phyloP scores from a whole-genome alignment of 1,140 invertebrate species.

The Trichoplusia ni region DNA sequence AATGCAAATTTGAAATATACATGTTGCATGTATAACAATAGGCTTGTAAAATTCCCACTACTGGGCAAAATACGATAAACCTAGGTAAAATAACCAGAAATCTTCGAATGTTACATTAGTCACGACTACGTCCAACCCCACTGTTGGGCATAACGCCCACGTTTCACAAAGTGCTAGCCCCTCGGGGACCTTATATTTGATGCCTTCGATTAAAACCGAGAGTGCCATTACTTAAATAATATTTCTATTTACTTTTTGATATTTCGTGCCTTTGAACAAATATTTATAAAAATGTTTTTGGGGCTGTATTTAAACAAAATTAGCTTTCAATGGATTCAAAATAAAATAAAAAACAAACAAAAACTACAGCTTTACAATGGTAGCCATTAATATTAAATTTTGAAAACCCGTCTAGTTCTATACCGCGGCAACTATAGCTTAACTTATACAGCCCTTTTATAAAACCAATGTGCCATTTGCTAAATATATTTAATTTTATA shows the following conservation, averaged over 20 bases:
- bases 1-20: no score
- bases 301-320: background rate
- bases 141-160: slow-evolving; percentile 14
- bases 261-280: slow-evolving; percentile 26
- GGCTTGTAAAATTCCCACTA: no score
- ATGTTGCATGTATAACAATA: no score
- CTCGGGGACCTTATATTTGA: slow-evolving; percentile 46
- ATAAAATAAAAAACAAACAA: background rate
- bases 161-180: slow-evolving; percentile 65
- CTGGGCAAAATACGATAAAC: background rate
- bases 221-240: slow-evolving; percentile 20
- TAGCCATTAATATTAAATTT: background rate
- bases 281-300: slow-evolving; percentile 1
- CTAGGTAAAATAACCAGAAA: background rate
- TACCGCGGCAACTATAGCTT: background rate
- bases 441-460: slow-evolving; percentile 7
- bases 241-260: slow-evolving; percentile 20
- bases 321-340: background rate
- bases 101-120: background rate
- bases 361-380: background rate
- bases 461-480: slow-evolving; percentile 19
- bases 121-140: slow-evolving; percentile 12
- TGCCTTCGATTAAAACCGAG: slow-evolving; percentile 39
- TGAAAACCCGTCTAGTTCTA: no score
- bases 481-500: slow-evolving; percentile 16